These are phyloP conservation scores for Cataglyphis rosenhaueri DNA, from an alignment of 2,888 invertebrate genomes.

Conservation along the genomic window DNA sequence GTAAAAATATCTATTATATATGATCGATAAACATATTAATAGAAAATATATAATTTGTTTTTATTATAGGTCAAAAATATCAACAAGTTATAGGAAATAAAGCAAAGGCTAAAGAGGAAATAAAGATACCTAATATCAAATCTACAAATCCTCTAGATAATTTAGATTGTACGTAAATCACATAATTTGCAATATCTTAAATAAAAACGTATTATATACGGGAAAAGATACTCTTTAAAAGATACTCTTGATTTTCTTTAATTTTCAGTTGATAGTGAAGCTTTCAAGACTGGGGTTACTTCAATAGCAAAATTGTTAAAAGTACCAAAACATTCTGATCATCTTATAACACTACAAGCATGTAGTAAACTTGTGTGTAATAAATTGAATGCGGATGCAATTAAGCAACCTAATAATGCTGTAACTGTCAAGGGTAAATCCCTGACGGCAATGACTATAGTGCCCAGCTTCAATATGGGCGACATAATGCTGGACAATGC, in stretches of 20 bases:
- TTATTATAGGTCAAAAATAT: slow-evolving; percentile 88
- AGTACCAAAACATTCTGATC: slow-evolving; percentile 93
- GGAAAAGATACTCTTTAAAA: not conserved
- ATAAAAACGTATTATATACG: not conserved
- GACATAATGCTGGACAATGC: slow-evolving; percentile 90
- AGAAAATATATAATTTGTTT: slow-evolving; percentile 18
- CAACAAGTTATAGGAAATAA: slow-evolving; percentile 89
- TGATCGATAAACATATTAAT: not conserved
- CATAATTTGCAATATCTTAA: not conserved
- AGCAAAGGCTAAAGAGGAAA: slow-evolving; percentile 86
- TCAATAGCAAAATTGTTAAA: slow-evolving; percentile 92
- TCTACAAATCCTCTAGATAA: slow-evolving; percentile 94
- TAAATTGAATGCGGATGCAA: slow-evolving; percentile 87
- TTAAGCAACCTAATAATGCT: slow-evolving; percentile 86
- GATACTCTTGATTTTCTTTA: slow-evolving; percentile 17
- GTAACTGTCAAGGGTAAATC: slow-evolving; percentile 88
- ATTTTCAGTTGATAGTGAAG: slow-evolving; percentile 91
- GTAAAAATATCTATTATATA: not conserved
- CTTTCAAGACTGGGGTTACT: slow-evolving; percentile 94
- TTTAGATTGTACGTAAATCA: slow-evolving; percentile 91
- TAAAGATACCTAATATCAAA: slow-evolving; percentile 90
- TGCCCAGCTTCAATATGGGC: slow-evolving; percentile 89
- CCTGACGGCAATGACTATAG: slow-evolving; percentile 90
- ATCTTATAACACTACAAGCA: slow-evolving; percentile 91
- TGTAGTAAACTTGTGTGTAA: slow-evolving; percentile 88